These are phyloP conservation scores for Siphamia tubifer DNA, from an alignment of 2,113 vertebrate genomes.

Conservation along the genomic window DNA sequence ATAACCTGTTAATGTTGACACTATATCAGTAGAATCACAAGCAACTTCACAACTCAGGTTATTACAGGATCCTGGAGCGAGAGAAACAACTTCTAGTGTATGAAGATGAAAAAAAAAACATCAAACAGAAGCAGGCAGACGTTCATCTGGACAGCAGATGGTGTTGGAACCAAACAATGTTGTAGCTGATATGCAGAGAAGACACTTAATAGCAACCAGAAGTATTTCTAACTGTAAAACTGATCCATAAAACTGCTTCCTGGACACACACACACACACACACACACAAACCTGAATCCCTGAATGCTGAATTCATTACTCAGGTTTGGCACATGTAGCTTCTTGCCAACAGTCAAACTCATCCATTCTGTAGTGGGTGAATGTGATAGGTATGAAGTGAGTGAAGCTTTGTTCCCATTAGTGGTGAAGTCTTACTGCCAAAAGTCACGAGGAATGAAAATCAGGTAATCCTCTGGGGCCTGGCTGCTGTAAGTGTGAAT, in stretches of 20 bases:
- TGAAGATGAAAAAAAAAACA: background rate
- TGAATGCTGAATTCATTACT: background rate
- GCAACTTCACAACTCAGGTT: background rate
- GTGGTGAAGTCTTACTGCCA: background rate
- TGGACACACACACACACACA: background rate
- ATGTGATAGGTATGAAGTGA: background rate
- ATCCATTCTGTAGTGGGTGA: background rate
- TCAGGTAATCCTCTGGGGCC: background rate
- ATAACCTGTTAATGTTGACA: background rate
- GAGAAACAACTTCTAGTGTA: background rate
- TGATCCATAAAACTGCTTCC: slow-evolving; percentile 3
- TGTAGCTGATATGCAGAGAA: background rate
- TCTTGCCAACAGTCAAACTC: background rate
- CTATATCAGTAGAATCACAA: too few species aligned
- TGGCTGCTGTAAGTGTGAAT: background rate
- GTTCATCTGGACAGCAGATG: slow-evolving; percentile 24
- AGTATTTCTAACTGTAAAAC: background rate
- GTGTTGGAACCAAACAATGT: background rate
- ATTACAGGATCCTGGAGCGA: background rate
- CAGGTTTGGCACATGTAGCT: background rate
- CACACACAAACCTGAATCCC: background rate
- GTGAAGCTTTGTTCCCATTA: background rate
- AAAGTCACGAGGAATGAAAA: background rate
- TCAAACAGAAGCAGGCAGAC: too few species aligned
- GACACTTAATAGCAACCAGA: slow-evolving; percentile 3